A percentile compares a stretch with the other conserved stretches of the same genome.
Evolutionary conservation across 2,888 invertebrate genomes (phyloP).

Genomic region (Oconnorella tubifera): DNA sequence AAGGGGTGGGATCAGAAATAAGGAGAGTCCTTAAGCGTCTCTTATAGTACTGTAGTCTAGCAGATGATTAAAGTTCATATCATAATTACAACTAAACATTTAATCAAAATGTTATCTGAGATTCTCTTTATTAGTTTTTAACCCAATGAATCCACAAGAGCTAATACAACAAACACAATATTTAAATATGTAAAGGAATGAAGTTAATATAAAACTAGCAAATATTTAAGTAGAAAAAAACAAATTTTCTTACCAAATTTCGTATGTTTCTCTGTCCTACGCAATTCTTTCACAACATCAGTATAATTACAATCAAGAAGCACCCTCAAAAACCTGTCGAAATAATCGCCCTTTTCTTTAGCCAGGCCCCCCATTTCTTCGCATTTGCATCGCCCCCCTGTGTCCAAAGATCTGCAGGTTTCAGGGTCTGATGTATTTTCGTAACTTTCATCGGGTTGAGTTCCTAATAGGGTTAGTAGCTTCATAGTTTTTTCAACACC

Average conservation of each 20-base stretch:
- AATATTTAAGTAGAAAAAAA: background rate
- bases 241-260: slow-evolving; percentile 26
- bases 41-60: too few relatives aligned
- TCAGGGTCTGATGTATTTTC: too few relatives aligned
- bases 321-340: slow-evolving; percentile 22
- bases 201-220: background rate
- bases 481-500: background rate
- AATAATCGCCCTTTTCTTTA: slow-evolving; percentile 4
- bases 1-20: too few relatives aligned
- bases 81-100: too few relatives aligned
- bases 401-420: background rate
- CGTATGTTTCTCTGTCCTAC: slow-evolving; percentile 22
- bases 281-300: slow-evolving; percentile 19
- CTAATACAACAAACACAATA: background rate
- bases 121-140: too few relatives aligned
- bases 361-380: background rate
- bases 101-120: too few relatives aligned
- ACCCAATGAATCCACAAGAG: too few relatives aligned
- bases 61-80: too few relatives aligned
- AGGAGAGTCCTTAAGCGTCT: too few relatives aligned
- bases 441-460: background rate
- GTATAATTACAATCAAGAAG: slow-evolving; percentile 14
- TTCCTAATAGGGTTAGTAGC: background rate
- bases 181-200: background rate
- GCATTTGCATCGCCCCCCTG: background rate